Percentiles rank a stretch among this genome's conserved stretches.
Conservation (phyloP, 2,797 vertebrate species). For the Neopelma chrysocephalum region DNA sequence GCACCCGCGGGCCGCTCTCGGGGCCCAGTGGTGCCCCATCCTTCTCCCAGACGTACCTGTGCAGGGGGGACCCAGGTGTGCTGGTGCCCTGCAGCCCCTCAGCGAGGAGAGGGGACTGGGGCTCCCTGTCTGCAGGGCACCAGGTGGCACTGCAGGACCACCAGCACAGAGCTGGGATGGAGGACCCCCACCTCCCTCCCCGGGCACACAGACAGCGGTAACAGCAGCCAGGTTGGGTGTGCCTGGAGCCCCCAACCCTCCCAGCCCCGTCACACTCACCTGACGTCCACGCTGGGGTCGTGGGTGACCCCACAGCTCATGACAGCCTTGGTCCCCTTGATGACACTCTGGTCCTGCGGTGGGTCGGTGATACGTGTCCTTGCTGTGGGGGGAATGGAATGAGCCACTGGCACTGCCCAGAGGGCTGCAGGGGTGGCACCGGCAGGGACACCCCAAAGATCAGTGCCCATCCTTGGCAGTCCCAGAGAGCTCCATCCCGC, state of each 20-base stretch:
- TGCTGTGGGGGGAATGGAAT: constrained; percentile 70
- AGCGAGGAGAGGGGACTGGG: fast-evolving
- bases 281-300: constrained; percentile 89
- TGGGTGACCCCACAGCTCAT: constrained; percentile 94
- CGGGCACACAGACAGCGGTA: not conserved
- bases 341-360: constrained; percentile 93
- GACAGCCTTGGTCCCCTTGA: constrained; percentile 94
- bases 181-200: not conserved
- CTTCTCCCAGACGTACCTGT: constrained; percentile 93
- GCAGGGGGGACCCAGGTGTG: not conserved
- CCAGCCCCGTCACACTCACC: constrained; percentile 70
- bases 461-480: not conserved
- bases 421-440: not conserved
- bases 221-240: not conserved
- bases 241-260: fast-evolving
- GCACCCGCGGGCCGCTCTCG: constrained; percentile 83
- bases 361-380: constrained; percentile 90
- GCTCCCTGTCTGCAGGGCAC: not conserved
- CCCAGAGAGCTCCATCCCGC: not conserved
- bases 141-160: constrained; percentile 64
- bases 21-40: constrained; percentile 80
- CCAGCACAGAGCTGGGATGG: not conserved
- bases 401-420: not conserved
- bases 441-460: not conserved
- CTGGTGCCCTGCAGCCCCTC: not conserved